Base-by-base conservation (phyloP, 2,113 vertebrate genomes). In the Rhizomys pruinosus region DNA sequence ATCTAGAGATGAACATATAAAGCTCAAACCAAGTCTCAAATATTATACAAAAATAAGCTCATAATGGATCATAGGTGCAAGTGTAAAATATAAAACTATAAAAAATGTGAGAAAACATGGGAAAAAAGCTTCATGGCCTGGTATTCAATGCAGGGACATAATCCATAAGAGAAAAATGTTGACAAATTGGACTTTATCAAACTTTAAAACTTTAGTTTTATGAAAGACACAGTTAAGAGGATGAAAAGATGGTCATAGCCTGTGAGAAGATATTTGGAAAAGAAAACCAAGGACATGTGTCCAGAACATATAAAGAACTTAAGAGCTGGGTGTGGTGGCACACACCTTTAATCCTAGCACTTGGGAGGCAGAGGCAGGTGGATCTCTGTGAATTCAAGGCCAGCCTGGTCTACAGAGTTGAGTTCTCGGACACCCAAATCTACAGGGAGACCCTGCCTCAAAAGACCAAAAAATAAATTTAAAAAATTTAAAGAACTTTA, bases 151-250 rank as follows among this genome's bases (percentile, higher is more conserved):
- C 64, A 79, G 84, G 79, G 68, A 16, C 39, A 63, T 25, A 57
- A 69, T 42, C 22, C 34, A 16, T 7, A 81, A 78, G 27, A 79
- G 27, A 42, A 73, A 87, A 89, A 55, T 27, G 80, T 3, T 77
- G 8, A 20, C 52, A 68, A 77, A 3, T 73, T 52, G 37, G 10
- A 73, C 32, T 42, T 84, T 4, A 59, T 82, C 34, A 90, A 77
- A 92, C 71, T 66, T 72, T 23, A 47, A 74, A 85, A 39, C 25
- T 84, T 66, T 22, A 23, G 0, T 80, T 84, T 90, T 90, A 19
- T 91, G 71, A 89, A 90, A 91, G 71, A 87, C 71, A 42, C 32
- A n/a, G 37, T 69, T 57, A 93, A 64, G 47, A 94, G 16, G 42
- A 84, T 84, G 32, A 82, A 92, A 89, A 76, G 27, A 52, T 2